phyloP scores from a whole-genome alignment of 2,113 vertebrate species.

The Scytalopus superciliaris region DNA sequence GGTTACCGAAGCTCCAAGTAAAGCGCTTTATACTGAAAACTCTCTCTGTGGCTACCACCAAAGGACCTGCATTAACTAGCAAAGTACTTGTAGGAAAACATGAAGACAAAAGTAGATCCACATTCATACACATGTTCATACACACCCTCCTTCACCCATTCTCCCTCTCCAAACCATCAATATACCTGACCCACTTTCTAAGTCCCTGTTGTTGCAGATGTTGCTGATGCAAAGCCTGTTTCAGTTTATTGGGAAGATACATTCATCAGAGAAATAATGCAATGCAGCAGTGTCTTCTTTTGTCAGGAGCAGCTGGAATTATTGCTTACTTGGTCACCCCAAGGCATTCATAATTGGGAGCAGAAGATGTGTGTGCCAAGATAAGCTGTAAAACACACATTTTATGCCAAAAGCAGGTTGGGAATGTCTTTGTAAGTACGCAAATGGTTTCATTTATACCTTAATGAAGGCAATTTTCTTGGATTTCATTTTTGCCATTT shows the following conservation, averaged over 20 bases:
- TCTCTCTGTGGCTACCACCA: not conserved
- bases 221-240: slow-evolving; percentile 47
- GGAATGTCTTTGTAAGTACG: slow-evolving; percentile 52
- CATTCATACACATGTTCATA: not conserved
- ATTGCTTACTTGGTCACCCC: slow-evolving; percentile 55
- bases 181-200: slow-evolving; percentile 56
- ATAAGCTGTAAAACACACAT: slow-evolving; percentile 51
- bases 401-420: slow-evolving; percentile 63
- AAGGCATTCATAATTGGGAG: slow-evolving; percentile 65
- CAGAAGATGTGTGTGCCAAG: slow-evolving; percentile 32
- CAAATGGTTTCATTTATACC: slow-evolving; percentile 54
- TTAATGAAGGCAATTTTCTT: slow-evolving; percentile 62
- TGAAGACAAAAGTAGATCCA: not conserved
- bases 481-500: slow-evolving; percentile 41
- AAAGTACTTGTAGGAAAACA: not conserved
- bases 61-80: not conserved
- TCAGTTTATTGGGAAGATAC: slow-evolving; percentile 18
- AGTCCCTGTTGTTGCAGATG: slow-evolving; percentile 45
- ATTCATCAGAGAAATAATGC: slow-evolving; percentile 63
- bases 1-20: not conserved
- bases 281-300: slow-evolving; percentile 38
- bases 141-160: not conserved
- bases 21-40: not conserved
- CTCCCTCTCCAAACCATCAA: not conserved
- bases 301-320: slow-evolving; percentile 63